Evolutionary conservation across 2,113 vertebrate genomes (phyloP).

Genomic region (Corythornis cristatus): DNA sequence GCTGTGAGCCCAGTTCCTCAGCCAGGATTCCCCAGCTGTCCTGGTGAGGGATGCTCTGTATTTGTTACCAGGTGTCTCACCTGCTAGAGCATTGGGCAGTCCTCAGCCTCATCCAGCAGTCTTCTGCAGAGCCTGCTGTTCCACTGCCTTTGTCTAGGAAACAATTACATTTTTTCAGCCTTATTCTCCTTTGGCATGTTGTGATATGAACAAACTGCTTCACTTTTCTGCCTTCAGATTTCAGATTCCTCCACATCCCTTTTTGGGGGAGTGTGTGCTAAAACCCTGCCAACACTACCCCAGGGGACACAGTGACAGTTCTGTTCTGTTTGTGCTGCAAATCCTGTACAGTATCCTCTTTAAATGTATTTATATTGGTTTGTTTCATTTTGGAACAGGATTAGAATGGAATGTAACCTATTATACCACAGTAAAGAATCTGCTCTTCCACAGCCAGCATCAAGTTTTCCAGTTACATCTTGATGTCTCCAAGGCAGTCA

Average conservation of each 20-base stretch:
- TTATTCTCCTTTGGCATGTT: background rate
- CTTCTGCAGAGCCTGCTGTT: background rate
- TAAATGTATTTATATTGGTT: slow-evolving; percentile 28
- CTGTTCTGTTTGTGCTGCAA: slow-evolving; percentile 36
- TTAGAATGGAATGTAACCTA: slow-evolving; percentile 53
- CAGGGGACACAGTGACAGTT: slow-evolving; percentile 40
- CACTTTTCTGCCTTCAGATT: background rate
- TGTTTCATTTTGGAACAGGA: slow-evolving; percentile 50
- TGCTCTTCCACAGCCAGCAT: background rate
- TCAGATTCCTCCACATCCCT: background rate
- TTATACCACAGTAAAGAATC: background rate
- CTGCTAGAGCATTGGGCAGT: background rate
- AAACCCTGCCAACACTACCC: slow-evolving; percentile 21
- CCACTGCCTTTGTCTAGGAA: background rate
- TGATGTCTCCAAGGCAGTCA: background rate
- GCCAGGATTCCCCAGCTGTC: slow-evolving; percentile 1
- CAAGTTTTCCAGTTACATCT: slow-evolving; percentile 19
- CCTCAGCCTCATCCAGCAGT: background rate
- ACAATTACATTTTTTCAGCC: background rate
- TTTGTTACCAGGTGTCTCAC: background rate
- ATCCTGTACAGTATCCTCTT: slow-evolving; percentile 14
- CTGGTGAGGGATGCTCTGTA: background rate
- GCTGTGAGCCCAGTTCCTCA: background rate
- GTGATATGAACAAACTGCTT: background rate
- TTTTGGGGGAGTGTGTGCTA: background rate